Evolutionary conservation across 2,888 invertebrate species (phyloP).

Genomic region (Magallana nippona): DNA sequence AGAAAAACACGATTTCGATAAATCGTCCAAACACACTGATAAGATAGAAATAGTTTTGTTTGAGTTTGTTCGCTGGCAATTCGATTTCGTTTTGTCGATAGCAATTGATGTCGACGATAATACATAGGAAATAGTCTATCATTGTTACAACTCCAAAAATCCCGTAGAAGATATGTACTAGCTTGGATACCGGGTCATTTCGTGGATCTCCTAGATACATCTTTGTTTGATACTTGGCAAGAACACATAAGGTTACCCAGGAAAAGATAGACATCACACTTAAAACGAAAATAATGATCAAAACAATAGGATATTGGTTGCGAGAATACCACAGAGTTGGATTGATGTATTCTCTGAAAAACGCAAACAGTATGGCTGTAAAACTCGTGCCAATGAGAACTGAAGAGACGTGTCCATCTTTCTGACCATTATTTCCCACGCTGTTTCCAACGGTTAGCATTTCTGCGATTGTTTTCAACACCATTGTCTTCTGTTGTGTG

Average conservation of each 20-base stretch:
- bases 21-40: background rate
- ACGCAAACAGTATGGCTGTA: background rate
- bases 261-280: background rate
- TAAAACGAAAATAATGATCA: background rate
- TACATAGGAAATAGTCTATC: background rate
- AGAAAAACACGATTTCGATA: constrained; percentile 3
- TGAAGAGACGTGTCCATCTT: background rate
- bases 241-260: background rate
- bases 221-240: background rate
- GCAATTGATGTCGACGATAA: background rate
- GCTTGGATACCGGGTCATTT: background rate
- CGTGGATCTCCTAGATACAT: background rate
- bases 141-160: background rate
- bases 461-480: too few relatives aligned
- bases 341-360: background rate
- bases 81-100: background rate
- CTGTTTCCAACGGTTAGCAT: background rate
- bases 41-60: background rate
- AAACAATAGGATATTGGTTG: background rate
- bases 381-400: background rate
- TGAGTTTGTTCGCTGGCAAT: background rate
- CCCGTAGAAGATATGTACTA: constrained; percentile 2
- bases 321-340: background rate
- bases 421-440: background rate
- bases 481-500: too few relatives aligned